Evolutionary conservation across 2,113 vertebrate species (phyloP), one percentile per base, ranked within the genome.

Genomic region (Alethe diademata): DNA sequence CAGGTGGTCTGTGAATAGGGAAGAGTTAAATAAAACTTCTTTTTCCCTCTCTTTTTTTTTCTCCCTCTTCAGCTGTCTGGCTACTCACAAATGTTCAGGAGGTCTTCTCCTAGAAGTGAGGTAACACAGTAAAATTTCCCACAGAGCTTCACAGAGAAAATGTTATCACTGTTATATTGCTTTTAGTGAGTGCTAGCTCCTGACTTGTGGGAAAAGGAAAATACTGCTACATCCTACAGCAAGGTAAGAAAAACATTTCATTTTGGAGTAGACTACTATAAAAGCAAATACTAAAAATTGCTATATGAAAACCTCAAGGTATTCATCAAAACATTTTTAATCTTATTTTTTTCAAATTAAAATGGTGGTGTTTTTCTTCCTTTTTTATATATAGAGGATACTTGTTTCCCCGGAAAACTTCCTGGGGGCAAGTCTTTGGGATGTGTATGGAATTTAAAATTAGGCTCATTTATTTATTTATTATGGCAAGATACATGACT

Each of bases 211-310:
- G 78, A 89, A 91, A 94, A 72, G 48, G 4, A 81, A 96, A 94
- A 92, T 20, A 88, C 2, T 72, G 6, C 29, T 79, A 35, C 38
- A 25, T 88, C 36, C 51, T 58, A 76, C 40, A 82, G 38, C 13
- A 85, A 0, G 1, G 36, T 19, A 92, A 78, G 56, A 14, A 89
- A 91, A 95, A 78, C 48, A 69, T n/a, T 84, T 87, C 26, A 72
- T 90, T 94, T 73, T 90, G 62, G 2, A 90, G 12, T 24, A 72
- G 54, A 82, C 80, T 58, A 29, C 53, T 82, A 73, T 82, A 70
- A 96, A 93, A 91, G 65, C 45, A 92, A 94, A 83, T 70, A 25
- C 73, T 91, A 93, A 87, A 92, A 80, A 80, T 47, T 93, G 42
- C 50, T 79, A 5, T 33, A 94, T 58, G 45, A 90, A 95, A 95